Conservation (phyloP, 2,888 invertebrate genomes). For the Oxycera nigricornis region DNA sequence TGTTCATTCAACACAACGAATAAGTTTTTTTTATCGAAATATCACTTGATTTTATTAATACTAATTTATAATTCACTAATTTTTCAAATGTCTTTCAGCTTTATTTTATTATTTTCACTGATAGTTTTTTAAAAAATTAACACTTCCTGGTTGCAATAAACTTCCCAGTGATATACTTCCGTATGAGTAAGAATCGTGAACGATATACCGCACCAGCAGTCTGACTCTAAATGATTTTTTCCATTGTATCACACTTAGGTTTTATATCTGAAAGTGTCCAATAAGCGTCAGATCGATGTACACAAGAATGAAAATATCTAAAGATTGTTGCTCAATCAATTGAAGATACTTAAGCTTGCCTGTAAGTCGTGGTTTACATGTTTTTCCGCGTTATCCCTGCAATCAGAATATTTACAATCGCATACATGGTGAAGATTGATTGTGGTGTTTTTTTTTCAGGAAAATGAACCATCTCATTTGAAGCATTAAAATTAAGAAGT, state of each 20-base stretch:
- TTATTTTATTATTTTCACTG: neutral
- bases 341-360: too few relatives aligned
- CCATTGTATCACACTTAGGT: conserved; percentile 31
- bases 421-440: too few relatives aligned
- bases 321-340: conserved; percentile 37
- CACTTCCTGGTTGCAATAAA: neutral
- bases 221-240: conserved; percentile 42
- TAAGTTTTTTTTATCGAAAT: neutral
- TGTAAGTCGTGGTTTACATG: too few relatives aligned
- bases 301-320: neutral
- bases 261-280: conserved; percentile 31
- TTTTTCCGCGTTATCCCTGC: too few relatives aligned
- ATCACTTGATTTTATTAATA: neutral
- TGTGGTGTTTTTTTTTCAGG: too few relatives aligned
- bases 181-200: too few relatives aligned
- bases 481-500: too few relatives aligned
- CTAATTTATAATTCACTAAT: neutral
- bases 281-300: conserved; percentile 35
- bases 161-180: too few relatives aligned
- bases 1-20: neutral
- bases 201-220: conserved; percentile 19
- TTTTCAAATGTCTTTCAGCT: neutral
- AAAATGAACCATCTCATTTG: too few relatives aligned
- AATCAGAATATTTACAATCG: too few relatives aligned
- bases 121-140: neutral